Evolutionary conservation across 2,113 vertebrate genomes (phyloP).

Genomic region (Stictonetta naevosa): DNA sequence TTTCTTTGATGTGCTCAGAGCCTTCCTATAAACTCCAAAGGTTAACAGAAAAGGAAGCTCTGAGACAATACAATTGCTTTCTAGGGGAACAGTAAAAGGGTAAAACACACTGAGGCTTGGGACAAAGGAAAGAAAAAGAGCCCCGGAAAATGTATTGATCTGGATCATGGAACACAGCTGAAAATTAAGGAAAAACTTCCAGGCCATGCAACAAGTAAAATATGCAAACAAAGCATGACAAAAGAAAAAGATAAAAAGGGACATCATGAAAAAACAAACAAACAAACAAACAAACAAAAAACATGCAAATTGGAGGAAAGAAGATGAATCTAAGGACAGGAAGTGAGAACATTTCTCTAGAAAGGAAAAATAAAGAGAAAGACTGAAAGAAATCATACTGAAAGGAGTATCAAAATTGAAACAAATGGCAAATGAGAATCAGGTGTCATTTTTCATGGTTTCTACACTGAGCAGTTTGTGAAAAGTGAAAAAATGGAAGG

Average conservation of each 20-base stretch:
- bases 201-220: not conserved
- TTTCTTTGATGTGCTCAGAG: not conserved
- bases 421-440: not conserved
- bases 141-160: not conserved
- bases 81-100: not conserved
- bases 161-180: not conserved
- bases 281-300: not conserved
- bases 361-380: not conserved
- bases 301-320: not conserved
- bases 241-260: not conserved
- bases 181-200: not conserved
- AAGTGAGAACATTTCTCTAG: not conserved
- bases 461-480: not conserved
- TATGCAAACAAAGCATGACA: not conserved
- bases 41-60: not conserved
- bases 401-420: not conserved
- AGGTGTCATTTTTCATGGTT: not conserved
- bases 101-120: not conserved
- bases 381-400: not conserved
- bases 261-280: not conserved
- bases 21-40: not conserved
- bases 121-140: not conserved
- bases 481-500: not conserved
- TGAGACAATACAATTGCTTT: accelerated
- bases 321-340: not conserved